Base-by-base conservation (phyloP, 1,140 invertebrate genomes). In the Manduca sexta region DNA sequence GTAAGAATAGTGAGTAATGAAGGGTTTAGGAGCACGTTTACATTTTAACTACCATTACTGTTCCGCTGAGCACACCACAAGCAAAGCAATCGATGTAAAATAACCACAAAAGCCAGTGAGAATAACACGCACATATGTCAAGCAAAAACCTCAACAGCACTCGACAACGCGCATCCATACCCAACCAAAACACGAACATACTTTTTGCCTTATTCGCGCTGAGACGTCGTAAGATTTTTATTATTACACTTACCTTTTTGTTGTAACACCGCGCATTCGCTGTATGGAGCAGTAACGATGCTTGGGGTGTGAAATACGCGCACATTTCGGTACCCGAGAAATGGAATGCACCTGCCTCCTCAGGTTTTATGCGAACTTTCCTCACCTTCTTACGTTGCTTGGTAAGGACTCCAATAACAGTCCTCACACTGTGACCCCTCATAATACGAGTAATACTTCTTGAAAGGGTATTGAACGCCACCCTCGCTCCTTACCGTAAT, bases 281-380 rank as follows among this genome's bases (percentile, higher is more conserved):
- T 65, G 65, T 69, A 64, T 72, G 67, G 69, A 62, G 69, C 60
- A 42, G 73, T 79, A 80, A 84, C 74, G 75, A 72, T 62, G 64
- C 79, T 74, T 65, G 69, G 76, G 69, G 76, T 72, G 77, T 83
- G 70, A 81, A 81, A 81, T 79, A 79, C 76, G 63, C 61, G 53
- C 61, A 80, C 80, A 78, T 81, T 79, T 72, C 63, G 74, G 67
- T 69, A 63, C 74, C 73, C 60, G 60, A 59, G 57, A 74, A 83
- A 83, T 81, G 79, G 74, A 76, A 81, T 78, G 74, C 75, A 81
- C 80, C 80, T 84, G 80, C 68, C 74, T 84, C 75, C 77, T 78
- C 76, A 78, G 66, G 75, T 81, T 84, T 84, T 84, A 84, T 81
- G 80, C 63, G 75, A 73, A 79, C 56, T 83, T 79, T 73, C 69